Base-by-base conservation (phyloP, 2,888 invertebrate species). In the Lasioglossum figueresi region DNA sequence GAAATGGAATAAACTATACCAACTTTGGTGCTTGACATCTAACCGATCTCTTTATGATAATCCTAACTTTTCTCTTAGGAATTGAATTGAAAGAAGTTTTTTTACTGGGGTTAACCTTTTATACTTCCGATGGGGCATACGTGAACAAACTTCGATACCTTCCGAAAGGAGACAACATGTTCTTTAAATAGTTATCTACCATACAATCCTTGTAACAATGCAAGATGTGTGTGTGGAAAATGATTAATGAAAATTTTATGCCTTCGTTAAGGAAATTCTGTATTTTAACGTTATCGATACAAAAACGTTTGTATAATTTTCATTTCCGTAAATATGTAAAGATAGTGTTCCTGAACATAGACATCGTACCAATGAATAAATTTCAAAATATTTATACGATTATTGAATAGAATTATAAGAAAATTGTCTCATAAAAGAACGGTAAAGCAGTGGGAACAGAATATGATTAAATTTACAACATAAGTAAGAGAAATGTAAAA, bases 21-120 rank as follows among this genome's bases (percentile, higher is more conserved):
- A 23, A 66, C 34, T 68, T 68, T 8, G 66, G 10, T 68, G 66
- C 34, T 68, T 37, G 66, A 68, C 66, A 71, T 72, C 34, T 71
- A 40, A 52, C 34, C 59, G 31, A 72, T 59, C 16, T 31, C 34
- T 59, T 37, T 72, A 79, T 48, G 79, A 75, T 75, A 74, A 40
- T 45, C 68, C 45, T 27, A 84, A 81, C 74, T 77, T 81, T 52
- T 78, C 80, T 74, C 74, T 12, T 56, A 74, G 74, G 84, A 37
- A 45, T 63, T 52, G 84, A 78, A 84, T 78, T 75, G 77, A 81
- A 84, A 79, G 78, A 76, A 84, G 74, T 81, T 80, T 74, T 74
- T 75, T 10, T 34, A 23, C 34, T 68, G 37, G 34, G 34, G 34
- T 19, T 10, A 37, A 68, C 66, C 66, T 68, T 68, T 68, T 34